A percentile compares a stretch with the other conserved stretches of the same genome.
Conservation (phyloP, 2,888 invertebrate genomes). For the Sicus ferrugineus region DNA sequence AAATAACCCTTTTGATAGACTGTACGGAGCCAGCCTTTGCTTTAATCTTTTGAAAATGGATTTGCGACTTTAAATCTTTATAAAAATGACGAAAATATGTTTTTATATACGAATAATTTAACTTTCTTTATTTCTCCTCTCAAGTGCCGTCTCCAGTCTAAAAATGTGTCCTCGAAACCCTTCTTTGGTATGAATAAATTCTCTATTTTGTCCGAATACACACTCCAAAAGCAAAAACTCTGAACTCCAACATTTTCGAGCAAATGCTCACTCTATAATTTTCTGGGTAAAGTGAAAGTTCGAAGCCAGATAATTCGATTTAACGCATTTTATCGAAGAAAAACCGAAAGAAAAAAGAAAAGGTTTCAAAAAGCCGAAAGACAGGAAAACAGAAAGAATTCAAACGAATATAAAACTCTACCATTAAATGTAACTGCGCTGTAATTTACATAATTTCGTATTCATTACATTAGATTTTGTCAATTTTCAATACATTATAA, state of each 20-base stretch:
- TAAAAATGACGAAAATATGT: neutral
- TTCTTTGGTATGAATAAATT: neutral
- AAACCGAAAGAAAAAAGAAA: neutral
- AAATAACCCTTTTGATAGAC: no score
- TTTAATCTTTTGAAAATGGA: no score
- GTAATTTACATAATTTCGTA: constrained; percentile 63
- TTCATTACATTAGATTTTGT: constrained; percentile 63
- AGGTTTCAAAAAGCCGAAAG: neutral
- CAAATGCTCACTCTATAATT: constrained; percentile 26
- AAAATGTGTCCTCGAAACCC: neutral
- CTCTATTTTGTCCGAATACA: no score
- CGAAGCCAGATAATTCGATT: constrained; percentile 34
- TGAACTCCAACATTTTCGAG: neutral
- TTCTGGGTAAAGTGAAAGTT: constrained; percentile 17
- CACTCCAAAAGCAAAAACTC: no score
- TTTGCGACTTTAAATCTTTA: no score
- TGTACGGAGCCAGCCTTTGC: no score
- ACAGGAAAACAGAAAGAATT: neutral
- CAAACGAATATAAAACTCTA: constrained; percentile 44
- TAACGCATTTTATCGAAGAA: constrained; percentile 29
- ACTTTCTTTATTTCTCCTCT: no score
- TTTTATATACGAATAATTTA: no score
- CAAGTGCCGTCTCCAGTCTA: no score
- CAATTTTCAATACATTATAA: constrained; percentile 61
- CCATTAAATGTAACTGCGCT: constrained; percentile 61